Percentiles rank a stretch among this genome's conserved stretches.
Conservation (phyloP, 2,113 vertebrate species). For the Neotoma lepida region DNA sequence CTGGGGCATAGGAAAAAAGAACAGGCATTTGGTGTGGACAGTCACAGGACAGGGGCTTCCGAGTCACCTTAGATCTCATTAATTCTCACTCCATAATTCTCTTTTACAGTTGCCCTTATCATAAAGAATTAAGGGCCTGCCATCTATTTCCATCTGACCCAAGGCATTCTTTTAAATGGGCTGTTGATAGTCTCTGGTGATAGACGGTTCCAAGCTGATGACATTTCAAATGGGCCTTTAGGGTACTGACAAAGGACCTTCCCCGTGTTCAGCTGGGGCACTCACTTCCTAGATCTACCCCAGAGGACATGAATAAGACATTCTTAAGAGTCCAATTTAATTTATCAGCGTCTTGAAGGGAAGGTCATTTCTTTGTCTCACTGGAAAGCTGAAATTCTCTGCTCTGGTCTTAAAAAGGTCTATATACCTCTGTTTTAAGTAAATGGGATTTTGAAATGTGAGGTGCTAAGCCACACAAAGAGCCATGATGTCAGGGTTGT, state of each 20-base stretch:
- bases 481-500: background rate
- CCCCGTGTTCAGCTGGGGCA: background rate
- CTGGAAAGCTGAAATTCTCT: constrained; percentile 14
- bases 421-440: background rate
- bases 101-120: constrained; percentile 59
- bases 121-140: constrained; percentile 41
- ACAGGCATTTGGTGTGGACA: constrained; percentile 40
- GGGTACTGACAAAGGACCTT: constrained; percentile 41
- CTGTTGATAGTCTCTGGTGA: background rate
- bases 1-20: background rate
- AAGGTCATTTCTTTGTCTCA: constrained; percentile 77
- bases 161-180: constrained; percentile 48
- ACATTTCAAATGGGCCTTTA: constrained; percentile 74
- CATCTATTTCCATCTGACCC: constrained; percentile 43
- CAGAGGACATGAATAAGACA: constrained; percentile 64
- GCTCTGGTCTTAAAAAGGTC: constrained; percentile 37
- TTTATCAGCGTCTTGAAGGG: constrained; percentile 73
- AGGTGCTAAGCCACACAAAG: background rate
- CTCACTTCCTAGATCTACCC: constrained; percentile 32
- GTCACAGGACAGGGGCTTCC: background rate
- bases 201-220: constrained; percentile 41
- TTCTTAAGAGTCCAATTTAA: constrained; percentile 72
- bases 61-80: constrained; percentile 41
- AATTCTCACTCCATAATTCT: constrained; percentile 61
- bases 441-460: background rate